Evolutionary conservation across 2,113 vertebrate species (phyloP), one percentile per base, ranked within the genome.

Genomic region (Salvelinus namaycush): DNA sequence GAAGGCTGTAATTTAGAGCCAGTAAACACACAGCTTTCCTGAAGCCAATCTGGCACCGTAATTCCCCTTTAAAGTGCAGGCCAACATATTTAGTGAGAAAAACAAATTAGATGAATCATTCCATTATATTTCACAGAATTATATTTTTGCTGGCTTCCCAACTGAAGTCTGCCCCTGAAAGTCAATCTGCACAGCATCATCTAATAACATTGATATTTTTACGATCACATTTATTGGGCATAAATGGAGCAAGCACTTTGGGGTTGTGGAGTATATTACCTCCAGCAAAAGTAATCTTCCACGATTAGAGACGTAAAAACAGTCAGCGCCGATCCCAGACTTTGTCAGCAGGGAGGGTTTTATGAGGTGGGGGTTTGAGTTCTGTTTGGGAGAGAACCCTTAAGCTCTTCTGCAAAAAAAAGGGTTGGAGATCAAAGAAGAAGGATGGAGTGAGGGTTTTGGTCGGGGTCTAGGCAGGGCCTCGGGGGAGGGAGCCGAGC

Each of bases 351-450:
- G 66, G 29, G 57, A 54, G 44, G 60, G 75, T 39, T 27, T 68
- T 18, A 29, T 22, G 34, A 82, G 88, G 86, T 87, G 87, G 85
- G 89, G 89, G 84, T 82, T 89, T 87, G 34, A 85, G 84, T 81
- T 86, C 72, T 66, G 89, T 89, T 90, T 90, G 89, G 77, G 16
- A 82, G 27, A 85, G 79, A 70, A 77, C 82, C 86, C 85, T 74
- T 80, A 77, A 87, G 87, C 86, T 87, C 80, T 83, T 88, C 83
- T 81, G 86, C 89, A 93, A 92, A 87, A 89, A 80, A 87, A 89
- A 80, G 83, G 87, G 76, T 59, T 76, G 68, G 68, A 83, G 87
- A 88, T 91, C 88, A 86, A 90, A 90, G 84, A 72, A 54, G 70
- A 31, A 69, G 72, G 70, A 57, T 34, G 7, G 66, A 73, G 65